These are phyloP conservation scores for Urocolius indicus DNA, from an alignment of 2,113 vertebrate genomes.

Conservation along the genomic window DNA sequence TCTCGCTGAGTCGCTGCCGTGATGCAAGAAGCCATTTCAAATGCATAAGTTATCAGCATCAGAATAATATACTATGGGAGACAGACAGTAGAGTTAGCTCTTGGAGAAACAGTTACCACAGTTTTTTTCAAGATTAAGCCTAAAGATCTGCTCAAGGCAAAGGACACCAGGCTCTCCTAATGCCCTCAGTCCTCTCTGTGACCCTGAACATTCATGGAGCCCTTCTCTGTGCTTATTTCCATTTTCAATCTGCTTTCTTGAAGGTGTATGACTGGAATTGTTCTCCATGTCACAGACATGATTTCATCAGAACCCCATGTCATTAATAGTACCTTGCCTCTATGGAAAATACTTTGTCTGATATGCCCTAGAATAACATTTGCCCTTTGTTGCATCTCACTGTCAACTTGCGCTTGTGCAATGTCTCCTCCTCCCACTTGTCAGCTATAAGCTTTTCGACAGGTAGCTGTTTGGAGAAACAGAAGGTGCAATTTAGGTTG, in stretches of 20 bases:
- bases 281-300: not conserved
- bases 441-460: not conserved
- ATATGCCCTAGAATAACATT: not conserved
- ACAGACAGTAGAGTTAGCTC: slow-evolving; percentile 2
- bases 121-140: not conserved
- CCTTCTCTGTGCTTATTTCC: not conserved
- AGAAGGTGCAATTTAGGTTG: not conserved
- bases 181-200: not conserved
- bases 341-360: not conserved
- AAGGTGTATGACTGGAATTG: not conserved
- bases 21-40: slow-evolving; percentile 85
- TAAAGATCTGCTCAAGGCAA: not conserved
- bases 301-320: not conserved
- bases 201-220: not conserved
- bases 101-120: not conserved
- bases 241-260: not conserved
- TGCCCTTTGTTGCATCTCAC: not conserved
- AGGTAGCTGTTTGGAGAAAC: not conserved
- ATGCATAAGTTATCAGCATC: slow-evolving; percentile 82
- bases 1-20: slow-evolving; percentile 79
- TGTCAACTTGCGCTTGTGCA: not conserved
- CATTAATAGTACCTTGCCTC: not conserved
- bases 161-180: not conserved
- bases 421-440: not conserved
- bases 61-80: slow-evolving; percentile 79